Base-by-base conservation (phyloP, 1,140 invertebrate species). In the Schlechtendalia chinensis region DNA sequence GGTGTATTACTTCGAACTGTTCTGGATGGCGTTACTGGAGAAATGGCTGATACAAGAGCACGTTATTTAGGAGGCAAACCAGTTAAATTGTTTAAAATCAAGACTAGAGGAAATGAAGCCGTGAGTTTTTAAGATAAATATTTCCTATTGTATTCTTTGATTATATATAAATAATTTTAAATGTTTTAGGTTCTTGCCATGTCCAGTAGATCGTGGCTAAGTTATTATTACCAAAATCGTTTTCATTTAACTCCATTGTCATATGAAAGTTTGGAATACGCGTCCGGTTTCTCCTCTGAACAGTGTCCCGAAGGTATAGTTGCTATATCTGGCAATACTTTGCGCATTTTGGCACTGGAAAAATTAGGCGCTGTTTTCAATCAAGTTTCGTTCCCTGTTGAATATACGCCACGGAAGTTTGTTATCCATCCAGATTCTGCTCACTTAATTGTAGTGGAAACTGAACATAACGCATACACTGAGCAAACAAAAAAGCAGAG, bases 241-340 rank as follows among this genome's bases (percentile, higher is more conserved):
- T 97, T 97, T 84, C 96, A 98, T 87, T 87, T 99, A 12, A 98
- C 97, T 0, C 97, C 97, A 1, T 86, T 99, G 0, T 98, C 96
- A 0, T 99, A 98, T 85, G 96, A 98, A 87, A 94, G 94, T 65
- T 86, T 99, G 27, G 98, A 99, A 85, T 98, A 97, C 88, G 98
- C 98, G 0, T 97, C 96, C 0, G 96, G 97, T 16, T 99, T 99
- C 85, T 96, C 96, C 81, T 98, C 96, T 81, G 97, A 99, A 87
- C 98, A 99, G 86, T 99, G 98, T 89, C 96, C 96, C 1, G 98
- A 99, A 87, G 98, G 97, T 83, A 98, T 99, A 83, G 98, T 99
- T 11, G 98, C 98, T 0, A 99, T 99, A 86, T 98, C 97, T 0
- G 95, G 95, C 0, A 99, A 99, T 84, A 99, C 97, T 0, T 87